phyloP scores from a whole-genome alignment of 2,113 vertebrate genomes.

The Nematolebias whitei region DNA sequence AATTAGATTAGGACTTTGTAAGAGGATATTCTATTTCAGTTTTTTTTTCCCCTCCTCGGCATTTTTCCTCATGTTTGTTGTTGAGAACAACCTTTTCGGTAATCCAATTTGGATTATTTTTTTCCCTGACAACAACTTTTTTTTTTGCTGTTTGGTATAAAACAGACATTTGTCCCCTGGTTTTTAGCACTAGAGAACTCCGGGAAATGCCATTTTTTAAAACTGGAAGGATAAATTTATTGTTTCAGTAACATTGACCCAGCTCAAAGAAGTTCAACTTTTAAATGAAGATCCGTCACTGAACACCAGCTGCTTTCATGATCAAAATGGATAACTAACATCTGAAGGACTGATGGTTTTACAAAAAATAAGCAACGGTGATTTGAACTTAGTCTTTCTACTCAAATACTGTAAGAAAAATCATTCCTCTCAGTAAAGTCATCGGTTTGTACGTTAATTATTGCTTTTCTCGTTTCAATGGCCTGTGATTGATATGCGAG shows the following conservation, averaged over 20 bases:
- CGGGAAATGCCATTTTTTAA: constrained; percentile 46
- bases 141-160: constrained; percentile 66
- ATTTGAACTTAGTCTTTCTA: constrained; percentile 52
- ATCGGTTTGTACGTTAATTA: constrained; percentile 54
- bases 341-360: constrained; percentile 44
- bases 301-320: constrained; percentile 59
- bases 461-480: constrained; percentile 40
- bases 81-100: constrained; percentile 79
- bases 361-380: constrained; percentile 48
- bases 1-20: constrained; percentile 83
- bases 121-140: constrained; percentile 61
- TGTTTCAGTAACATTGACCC: constrained; percentile 40
- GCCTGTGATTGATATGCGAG: constrained; percentile 56
- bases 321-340: constrained; percentile 53
- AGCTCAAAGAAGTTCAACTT: constrained; percentile 35
- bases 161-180: constrained; percentile 66
- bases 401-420: constrained; percentile 49
- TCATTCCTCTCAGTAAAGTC: constrained; percentile 49
- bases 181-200: constrained; percentile 60
- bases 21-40: constrained; percentile 78
- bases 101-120: constrained; percentile 76
- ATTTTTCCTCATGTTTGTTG: constrained; percentile 65
- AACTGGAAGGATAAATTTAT: constrained; percentile 43
- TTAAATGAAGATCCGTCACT: constrained; percentile 52
- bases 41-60: constrained; percentile 26